phyloP scores from a whole-genome alignment of 2,888 invertebrate species.

The Spilarctia lutea region DNA sequence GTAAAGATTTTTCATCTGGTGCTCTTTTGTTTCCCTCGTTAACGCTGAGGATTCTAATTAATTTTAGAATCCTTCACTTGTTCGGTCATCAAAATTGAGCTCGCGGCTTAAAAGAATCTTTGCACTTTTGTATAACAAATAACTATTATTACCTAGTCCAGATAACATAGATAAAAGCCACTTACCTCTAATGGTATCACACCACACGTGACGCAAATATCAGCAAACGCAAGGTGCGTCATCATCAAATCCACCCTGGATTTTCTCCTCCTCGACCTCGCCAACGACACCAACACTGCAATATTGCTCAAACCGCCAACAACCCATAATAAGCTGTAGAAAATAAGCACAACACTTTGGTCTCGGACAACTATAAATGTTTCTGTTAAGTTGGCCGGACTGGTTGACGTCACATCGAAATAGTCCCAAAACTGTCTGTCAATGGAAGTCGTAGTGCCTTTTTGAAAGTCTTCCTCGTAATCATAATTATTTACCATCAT shows the following conservation, averaged over 20 bases:
- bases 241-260: conserved; percentile 93
- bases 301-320: conserved; percentile 91
- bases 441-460: conserved; percentile 54
- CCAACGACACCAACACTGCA: conserved; percentile 89
- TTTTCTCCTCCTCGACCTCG: conserved; percentile 88
- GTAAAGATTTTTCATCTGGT: too few relatives aligned
- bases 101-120: too few relatives aligned
- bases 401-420: conserved; percentile 62
- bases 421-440: conserved; percentile 76
- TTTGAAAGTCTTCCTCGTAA: conserved; percentile 35
- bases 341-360: conserved; percentile 82
- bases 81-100: too few relatives aligned
- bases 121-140: too few relatives aligned
- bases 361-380: conserved; percentile 54
- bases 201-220: conserved; percentile 93
- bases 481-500: conserved; percentile 53
- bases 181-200: conserved; percentile 91
- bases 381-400: conserved; percentile 43
- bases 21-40: too few relatives aligned
- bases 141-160: too few relatives aligned
- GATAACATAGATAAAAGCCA: conserved; percentile 2
- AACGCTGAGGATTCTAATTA: too few relatives aligned
- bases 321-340: conserved; percentile 88
- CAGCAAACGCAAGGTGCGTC: conserved; percentile 92
- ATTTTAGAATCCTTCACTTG: too few relatives aligned